Base-by-base conservation (phyloP, 2,888 invertebrate genomes). In the Clepsis dumicolana region DNA sequence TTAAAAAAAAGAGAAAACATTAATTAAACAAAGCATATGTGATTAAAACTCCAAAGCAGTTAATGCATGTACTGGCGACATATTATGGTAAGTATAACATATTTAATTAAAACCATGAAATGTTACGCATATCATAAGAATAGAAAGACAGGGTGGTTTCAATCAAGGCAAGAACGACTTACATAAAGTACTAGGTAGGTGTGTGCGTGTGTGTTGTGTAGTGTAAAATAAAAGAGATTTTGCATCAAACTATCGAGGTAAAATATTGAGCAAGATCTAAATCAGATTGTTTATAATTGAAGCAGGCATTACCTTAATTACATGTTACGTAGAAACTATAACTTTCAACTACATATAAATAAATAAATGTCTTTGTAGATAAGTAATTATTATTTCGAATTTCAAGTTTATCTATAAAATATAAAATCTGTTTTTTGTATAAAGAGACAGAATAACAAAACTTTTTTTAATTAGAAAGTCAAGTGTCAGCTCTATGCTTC, bases 61-160 rank as follows among this genome's bases (percentile, higher is more conserved):
- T 62, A 18, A 41, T 63, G 68, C 68, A 53, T 52, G 57, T 41
- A 75, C 77, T 78, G 77, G 75, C 76, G 75, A 65, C 70, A 67
- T 67, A 60, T 69, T 10, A 65, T 57, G 5, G 48, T 61, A 67
- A 67, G 24, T 54, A 25, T 48, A 44, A 65, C 24, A 63, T 70
- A 54, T 32, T 64, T 59, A 56, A 64, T 65, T 38, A 53, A 68
- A 69, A 71, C 64, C 70, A 24, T 24, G 65, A 59, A 67, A 73
- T 63, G 44, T 27, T 70, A 74, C 64, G 25, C 68, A 56, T 29
- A 48, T 53, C 59, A 57, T 52, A 76, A 69, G 72, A 66, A 70
- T 70, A 68, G 70, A 79, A 77, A 75, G 75, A 88, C 89, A 88
- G 88, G 87, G 88, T 88, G 89, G 88, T 88, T 88, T 86, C 77